These are phyloP conservation scores for Crax fasciolata DNA, from an alignment of 2,797 vertebrate species.

Conservation along the genomic window DNA sequence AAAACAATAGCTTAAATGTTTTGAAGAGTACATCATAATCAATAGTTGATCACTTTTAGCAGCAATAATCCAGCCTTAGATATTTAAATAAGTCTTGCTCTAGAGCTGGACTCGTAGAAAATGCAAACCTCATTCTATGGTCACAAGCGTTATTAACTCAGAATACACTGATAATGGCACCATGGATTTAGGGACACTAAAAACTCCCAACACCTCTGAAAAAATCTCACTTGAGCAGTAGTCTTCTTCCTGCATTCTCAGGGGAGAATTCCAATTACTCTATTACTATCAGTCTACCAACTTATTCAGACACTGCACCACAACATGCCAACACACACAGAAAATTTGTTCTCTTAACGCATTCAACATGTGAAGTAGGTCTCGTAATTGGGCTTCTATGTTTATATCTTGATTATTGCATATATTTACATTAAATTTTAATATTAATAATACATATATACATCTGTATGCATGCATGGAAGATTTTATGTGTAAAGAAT, in stretches of 20 bases:
- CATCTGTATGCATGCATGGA: background rate
- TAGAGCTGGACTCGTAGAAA: background rate
- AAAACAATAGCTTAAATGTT: background rate
- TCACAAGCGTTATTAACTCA: background rate
- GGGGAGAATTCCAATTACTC: background rate
- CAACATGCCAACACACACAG: background rate
- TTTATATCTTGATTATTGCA: background rate
- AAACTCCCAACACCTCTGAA: background rate
- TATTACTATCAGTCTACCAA: background rate
- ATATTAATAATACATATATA: background rate
- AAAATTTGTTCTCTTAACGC: background rate
- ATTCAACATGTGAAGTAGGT: background rate
- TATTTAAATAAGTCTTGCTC: background rate
- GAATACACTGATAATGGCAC: background rate
- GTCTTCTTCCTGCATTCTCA: background rate
- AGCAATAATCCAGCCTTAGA: background rate
- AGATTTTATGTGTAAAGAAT: background rate
- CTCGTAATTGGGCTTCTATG: background rate
- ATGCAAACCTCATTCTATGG: background rate
- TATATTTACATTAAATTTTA: background rate
- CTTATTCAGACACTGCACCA: background rate
- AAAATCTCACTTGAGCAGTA: background rate
- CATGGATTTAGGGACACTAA: background rate
- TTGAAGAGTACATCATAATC: too few species aligned
- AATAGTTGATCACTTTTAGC: background rate